Evolutionary conservation across 2,888 invertebrate species (phyloP).

Genomic region (Clanis bilineata): DNA sequence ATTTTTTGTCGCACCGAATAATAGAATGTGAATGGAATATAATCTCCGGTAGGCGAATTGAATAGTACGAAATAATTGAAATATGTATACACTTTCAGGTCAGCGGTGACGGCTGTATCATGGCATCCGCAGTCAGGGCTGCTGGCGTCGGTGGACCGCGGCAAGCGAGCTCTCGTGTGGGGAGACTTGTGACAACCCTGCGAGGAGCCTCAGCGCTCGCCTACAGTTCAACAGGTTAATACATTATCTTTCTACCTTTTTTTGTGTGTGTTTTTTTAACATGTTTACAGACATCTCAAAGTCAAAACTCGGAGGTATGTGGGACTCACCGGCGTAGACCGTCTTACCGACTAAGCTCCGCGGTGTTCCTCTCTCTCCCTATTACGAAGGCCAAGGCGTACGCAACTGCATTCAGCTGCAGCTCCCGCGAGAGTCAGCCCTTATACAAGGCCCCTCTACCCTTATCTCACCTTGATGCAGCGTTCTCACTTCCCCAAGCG

Average conservation of each 20-base stretch:
- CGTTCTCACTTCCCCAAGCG: no score
- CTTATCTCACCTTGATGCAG: no score
- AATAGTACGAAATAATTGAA: conserved; percentile 3
- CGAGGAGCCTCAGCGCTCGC: conserved; percentile 47
- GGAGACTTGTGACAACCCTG: conserved; percentile 83
- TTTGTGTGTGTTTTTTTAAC: no score
- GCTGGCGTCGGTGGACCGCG: conserved; percentile 91
- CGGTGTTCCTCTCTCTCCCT: no score
- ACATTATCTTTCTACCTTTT: neutral
- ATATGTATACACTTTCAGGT: conserved; percentile 76
- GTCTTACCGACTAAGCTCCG: no score
- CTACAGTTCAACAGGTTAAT: conserved; percentile 41
- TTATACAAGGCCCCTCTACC: no score
- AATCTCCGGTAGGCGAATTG: neutral
- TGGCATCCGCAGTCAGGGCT: conserved; percentile 93
- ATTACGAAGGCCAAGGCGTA: no score
- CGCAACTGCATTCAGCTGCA: no score
- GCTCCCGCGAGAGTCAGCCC: no score
- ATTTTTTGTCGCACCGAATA: neutral
- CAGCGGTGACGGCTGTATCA: conserved; percentile 92
- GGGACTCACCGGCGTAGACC: no score
- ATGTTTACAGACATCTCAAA: neutral
- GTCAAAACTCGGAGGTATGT: no score
- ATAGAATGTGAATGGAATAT: neutral
- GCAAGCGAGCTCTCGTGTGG: conserved; percentile 92